Conservation (phyloP, 92 coral and sea anemone genomes). For the Paramuricea clavata region DNA sequence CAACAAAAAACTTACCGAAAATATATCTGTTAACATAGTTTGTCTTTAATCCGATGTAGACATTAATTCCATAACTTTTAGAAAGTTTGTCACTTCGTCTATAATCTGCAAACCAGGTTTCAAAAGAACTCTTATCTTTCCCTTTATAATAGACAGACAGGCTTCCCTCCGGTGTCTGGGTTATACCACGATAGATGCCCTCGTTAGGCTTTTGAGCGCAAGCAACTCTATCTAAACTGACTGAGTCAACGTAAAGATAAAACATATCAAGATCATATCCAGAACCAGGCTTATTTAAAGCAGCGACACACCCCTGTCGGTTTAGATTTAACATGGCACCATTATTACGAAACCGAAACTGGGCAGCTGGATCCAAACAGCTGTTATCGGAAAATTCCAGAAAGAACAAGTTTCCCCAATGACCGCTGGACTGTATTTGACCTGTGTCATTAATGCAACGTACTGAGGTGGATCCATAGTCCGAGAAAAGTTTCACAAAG, state of each 20-base stretch:
- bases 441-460: neutral
- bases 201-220: neutral
- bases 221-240: neutral
- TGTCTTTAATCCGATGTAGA: too few relatives aligned
- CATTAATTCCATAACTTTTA: too few relatives aligned
- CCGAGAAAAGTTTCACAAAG: neutral
- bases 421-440: neutral
- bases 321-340: neutral
- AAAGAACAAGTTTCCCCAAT: conserved; percentile 9
- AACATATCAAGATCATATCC: neutral
- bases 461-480: neutral
- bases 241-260: neutral
- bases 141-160: neutral
- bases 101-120: neutral
- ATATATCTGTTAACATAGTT: too few relatives aligned
- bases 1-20: too few relatives aligned
- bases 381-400: neutral
- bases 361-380: conserved; percentile 5
- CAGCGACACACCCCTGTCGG: neutral
- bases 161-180: neutral
- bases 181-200: neutral
- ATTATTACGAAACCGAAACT: conserved; percentile 7
- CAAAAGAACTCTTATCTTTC: neutral
- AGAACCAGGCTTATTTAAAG: neutral
- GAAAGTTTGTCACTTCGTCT: too few relatives aligned